Percentiles rank a stretch among this genome's conserved stretches.
Conservation (phyloP, 2,797 vertebrate genomes). For the Anolis apletophallus region DNA sequence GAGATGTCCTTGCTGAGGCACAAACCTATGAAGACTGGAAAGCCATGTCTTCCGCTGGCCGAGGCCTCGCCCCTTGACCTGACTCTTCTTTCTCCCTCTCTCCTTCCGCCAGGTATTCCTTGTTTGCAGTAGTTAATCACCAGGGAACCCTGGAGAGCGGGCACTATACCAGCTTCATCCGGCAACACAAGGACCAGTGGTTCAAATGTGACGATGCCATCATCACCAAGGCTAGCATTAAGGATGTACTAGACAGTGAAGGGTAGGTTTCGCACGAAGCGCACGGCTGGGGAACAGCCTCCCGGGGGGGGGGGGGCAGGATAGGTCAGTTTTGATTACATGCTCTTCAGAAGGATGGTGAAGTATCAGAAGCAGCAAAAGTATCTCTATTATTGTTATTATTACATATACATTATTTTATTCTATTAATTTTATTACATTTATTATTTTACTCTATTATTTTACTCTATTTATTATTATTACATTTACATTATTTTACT, state of each 20-base stretch:
- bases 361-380: no score
- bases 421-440: no score
- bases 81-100: not conserved
- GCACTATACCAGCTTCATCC: constrained; percentile 99
- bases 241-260: constrained; percentile 98
- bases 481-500: no score
- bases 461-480: no score
- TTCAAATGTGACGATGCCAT: constrained; percentile 99
- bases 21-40: not conserved
- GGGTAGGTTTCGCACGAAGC: constrained; percentile 80
- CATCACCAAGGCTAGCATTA: constrained; percentile 99
- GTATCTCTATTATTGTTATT: no score
- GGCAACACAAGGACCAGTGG: constrained; percentile 99
- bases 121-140: constrained; percentile 99
- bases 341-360: no score
- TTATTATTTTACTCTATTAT: no score
- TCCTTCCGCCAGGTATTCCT: constrained; percentile 88
- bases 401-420: no score
- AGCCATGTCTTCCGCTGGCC: not conserved
- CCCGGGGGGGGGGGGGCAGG: no score
- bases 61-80: accelerated
- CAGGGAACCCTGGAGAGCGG: constrained; percentile 98
- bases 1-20: accelerated
- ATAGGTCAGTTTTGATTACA: no score
- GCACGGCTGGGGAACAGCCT: not conserved